Evolutionary conservation across 1,140 invertebrate species (phyloP).

Genomic region (Drosophila pectinifera): DNA sequence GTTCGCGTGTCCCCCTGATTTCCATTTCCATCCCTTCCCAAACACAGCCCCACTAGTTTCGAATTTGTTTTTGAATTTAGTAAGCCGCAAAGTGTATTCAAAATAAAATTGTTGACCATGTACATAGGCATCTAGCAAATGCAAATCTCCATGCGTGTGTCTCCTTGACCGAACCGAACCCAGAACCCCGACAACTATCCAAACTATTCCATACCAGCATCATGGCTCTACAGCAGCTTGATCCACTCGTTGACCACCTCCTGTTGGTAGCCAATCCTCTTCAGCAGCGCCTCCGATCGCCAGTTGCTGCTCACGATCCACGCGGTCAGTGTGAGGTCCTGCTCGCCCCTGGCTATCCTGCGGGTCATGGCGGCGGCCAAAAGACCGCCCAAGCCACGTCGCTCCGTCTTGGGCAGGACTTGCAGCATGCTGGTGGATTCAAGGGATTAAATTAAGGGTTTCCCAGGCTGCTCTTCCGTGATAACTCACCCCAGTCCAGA

Average conservation of each 20-base stretch:
- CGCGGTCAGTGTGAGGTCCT: constrained; percentile 57
- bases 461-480: no score
- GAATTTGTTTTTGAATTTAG: constrained; percentile 46
- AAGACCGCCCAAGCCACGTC: constrained; percentile 65
- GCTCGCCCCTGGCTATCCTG: constrained; percentile 51
- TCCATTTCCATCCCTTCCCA: neutral
- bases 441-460: neutral
- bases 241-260: constrained; percentile 75
- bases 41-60: constrained; percentile 3
- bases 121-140: constrained; percentile 56
- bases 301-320: constrained; percentile 71
- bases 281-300: constrained; percentile 64
- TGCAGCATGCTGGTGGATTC: constrained; percentile 60
- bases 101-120: constrained; percentile 70
- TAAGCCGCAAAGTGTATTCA: constrained; percentile 58
- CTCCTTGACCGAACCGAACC: constrained; percentile 6
- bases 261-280: constrained; percentile 61
- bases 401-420: constrained; percentile 63
- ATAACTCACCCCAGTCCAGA: constrained; percentile 67
- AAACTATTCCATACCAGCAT: neutral
- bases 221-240: constrained; percentile 38
- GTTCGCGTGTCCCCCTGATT: constrained; percentile 20
- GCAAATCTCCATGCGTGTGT: constrained; percentile 9
- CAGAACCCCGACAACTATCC: neutral
- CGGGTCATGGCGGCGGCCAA: constrained; percentile 62